Percentiles rank a stretch among this genome's conserved stretches.
Evolutionary conservation across 2,113 vertebrate genomes (phyloP).

Genomic region (Sinocyclocheilus anophthalmus): DNA sequence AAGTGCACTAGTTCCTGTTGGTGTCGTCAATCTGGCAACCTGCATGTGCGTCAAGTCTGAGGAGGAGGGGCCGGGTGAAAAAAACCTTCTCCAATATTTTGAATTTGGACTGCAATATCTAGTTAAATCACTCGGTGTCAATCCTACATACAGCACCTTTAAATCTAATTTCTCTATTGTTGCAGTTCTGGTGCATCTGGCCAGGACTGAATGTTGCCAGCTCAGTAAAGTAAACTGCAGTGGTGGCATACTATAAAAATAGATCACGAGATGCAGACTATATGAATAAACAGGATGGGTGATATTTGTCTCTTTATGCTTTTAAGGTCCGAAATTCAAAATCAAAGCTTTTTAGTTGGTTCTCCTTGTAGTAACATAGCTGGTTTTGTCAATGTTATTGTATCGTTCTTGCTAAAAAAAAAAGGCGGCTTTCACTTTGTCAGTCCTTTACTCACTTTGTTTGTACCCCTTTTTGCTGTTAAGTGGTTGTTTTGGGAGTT

Average conservation of each 20-base stretch:
- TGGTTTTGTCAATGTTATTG: background rate
- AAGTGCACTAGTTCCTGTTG: too few relatives aligned
- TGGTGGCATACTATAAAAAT: slow-evolving; percentile 22
- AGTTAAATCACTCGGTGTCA: too few relatives aligned
- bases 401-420: background rate
- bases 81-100: too few relatives aligned
- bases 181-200: slow-evolving; percentile 33
- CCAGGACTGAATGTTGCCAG: background rate
- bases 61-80: too few relatives aligned
- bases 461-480: background rate
- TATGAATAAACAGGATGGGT: slow-evolving; percentile 20
- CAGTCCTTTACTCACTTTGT: background rate
- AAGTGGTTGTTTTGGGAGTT: background rate
- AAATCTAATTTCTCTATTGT: slow-evolving; percentile 1
- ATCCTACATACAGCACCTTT: too few relatives aligned
- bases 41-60: too few relatives aligned
- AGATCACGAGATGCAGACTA: background rate
- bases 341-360: background rate
- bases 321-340: too few relatives aligned
- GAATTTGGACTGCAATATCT: too few relatives aligned
- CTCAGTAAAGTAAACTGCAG: slow-evolving; percentile 26
- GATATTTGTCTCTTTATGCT: background rate
- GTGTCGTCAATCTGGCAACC: too few relatives aligned
- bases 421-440: background rate
- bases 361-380: background rate